These are phyloP conservation scores for Ctenosaura bakeri DNA, from an alignment of 2,797 vertebrate species.

Conservation along the genomic window DNA sequence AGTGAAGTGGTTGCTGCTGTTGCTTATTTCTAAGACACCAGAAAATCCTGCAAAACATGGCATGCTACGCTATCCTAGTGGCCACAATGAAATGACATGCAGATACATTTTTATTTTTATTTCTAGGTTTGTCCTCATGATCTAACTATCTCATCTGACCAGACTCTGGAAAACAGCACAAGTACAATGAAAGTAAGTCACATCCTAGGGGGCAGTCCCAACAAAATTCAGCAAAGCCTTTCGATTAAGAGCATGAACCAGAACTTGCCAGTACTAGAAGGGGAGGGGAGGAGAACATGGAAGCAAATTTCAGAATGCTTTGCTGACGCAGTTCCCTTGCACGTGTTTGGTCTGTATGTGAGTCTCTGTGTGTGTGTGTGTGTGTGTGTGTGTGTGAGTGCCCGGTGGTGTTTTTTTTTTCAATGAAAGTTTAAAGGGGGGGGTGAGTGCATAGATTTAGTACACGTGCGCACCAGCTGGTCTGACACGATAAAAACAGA, in stretches of 20 bases:
- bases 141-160: conserved; percentile 8
- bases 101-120: background rate
- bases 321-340: conserved; percentile 27
- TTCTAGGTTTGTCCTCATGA: background rate
- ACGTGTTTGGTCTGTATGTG: background rate
- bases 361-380: background rate
- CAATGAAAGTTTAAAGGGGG: conserved; percentile 50
- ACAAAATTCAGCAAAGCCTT: background rate
- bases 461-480: conserved; percentile 70
- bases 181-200: too few species aligned
- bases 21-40: background rate
- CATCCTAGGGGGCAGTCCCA: background rate
- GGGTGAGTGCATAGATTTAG: conserved; percentile 56
- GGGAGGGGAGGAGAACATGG: background rate
- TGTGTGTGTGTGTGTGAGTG: background rate
- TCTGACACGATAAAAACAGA: conserved; percentile 71
- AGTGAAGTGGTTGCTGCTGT: background rate
- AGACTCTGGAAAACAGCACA: background rate
- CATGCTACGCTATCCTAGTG: background rate
- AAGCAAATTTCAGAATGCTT: conserved; percentile 35
- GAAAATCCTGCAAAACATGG: background rate
- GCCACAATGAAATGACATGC: background rate
- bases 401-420: conserved; percentile 25
- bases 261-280: background rate
- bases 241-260: background rate